Evolutionary conservation across 2,888 invertebrate species (phyloP), one percentile per base, ranked within the genome.

Genomic region (Steinernema scapterisci): DNA sequence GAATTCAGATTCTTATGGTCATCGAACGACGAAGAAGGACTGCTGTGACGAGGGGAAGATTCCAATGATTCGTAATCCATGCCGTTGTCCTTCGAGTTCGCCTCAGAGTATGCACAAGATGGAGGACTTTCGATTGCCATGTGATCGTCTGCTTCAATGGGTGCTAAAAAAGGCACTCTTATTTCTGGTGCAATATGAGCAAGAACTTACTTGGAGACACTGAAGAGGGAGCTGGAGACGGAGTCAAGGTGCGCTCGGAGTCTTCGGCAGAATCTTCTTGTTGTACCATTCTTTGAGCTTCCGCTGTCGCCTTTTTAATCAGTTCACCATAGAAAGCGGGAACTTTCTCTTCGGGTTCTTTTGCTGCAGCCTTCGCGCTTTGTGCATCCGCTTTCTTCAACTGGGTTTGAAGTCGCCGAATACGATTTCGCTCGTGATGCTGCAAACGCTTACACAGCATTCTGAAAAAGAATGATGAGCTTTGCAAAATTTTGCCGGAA

Each of bases 401-500:
- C 21, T 80, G 80, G 0, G 81, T 78, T 63, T 81, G 81, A 7
- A 81, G 46, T n/a, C 81, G 75, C 1, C 81, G 75, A 31, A 81
- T 81, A n/a, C 80, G 77, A 48, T 81, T 81, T 9, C 81, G 73
- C 70, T 81, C 81, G 70, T 82, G 76, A 46, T 81, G 82, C 31
- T 82, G 81, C 13, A 81, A 71, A 7, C 77, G 77, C 52, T 81
- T 81, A 19, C 82, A 81, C 13, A 81, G 38, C 19, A 80, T 46
- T 38, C 81, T 83, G 19, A 46, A 16, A n/a, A n/a, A 73, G 6
- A 70, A 52, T 21, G 52, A 5, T 52, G 21, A 21, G 5, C 19
- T 11, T 21, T 21, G n/a, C n/a, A n/a, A n/a, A n/a, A n/a, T 21
- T 23, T 21, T 11, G 21, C 11, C 43, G 27, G 38, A 38, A 38